Conservation (phyloP, 2,888 invertebrate genomes). For the Archips xylosteana region DNA sequence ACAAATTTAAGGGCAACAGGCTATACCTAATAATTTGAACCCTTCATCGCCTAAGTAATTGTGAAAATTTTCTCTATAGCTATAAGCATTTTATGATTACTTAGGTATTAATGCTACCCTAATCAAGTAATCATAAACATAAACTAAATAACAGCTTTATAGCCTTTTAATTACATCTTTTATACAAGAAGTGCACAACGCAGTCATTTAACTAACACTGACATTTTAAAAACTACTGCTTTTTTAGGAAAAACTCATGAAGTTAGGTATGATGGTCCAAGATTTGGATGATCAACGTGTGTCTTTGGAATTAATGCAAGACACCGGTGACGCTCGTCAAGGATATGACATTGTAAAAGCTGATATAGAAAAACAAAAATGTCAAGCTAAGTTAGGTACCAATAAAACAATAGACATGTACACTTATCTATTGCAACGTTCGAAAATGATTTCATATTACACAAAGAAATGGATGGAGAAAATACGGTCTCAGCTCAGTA, state of each 20-base stretch:
- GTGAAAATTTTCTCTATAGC: no score
- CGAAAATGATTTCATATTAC: neutral
- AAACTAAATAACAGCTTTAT: neutral
- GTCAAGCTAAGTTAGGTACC: neutral
- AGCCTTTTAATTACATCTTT: neutral
- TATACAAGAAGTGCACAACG: neutral
- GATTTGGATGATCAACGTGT: neutral
- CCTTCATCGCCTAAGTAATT: no score
- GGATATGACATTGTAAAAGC: neutral
- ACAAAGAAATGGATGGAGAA: slow-evolving; percentile 6
- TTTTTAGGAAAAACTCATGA: slow-evolving; percentile 25
- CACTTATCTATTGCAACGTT: neutral
- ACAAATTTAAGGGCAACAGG: no score
- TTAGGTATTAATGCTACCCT: no score
- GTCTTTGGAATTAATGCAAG: slow-evolving; percentile 1
- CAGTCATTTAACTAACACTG: neutral
- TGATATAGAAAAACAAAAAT: slow-evolving; percentile 19
- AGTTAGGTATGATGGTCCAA: slow-evolving; percentile 23
- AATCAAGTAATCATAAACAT: neutral
- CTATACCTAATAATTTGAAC: no score
- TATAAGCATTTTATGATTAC: no score
- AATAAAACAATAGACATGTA: neutral
- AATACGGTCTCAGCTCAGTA: neutral
- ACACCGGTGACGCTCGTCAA: neutral
- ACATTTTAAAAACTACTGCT: slow-evolving; percentile 3